A percentile compares a stretch with the other conserved stretches of the same genome.
Conservation (phyloP, 2,888 invertebrate genomes). For the Limnephilus auricula region DNA sequence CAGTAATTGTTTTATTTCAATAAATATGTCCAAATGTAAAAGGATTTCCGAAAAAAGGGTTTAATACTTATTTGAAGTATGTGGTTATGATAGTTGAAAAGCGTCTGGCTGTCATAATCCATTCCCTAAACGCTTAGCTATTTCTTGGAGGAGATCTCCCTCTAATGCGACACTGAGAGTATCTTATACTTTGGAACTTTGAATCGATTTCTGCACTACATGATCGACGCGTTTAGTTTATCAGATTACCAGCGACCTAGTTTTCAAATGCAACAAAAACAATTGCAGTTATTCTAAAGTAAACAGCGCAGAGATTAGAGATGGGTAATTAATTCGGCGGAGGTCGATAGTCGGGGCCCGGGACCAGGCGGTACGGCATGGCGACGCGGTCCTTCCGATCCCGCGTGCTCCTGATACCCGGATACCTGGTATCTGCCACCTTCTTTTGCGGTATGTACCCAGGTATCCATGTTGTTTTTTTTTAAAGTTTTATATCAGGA, state of each 20-base stretch:
- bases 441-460: too few species aligned
- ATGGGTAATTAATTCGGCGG: constrained; percentile 56
- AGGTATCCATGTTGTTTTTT: too few species aligned
- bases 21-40: too few species aligned
- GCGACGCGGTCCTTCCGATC: background rate
- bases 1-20: too few species aligned
- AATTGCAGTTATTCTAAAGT: background rate
- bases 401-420: background rate
- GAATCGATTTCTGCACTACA: background rate
- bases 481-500: too few species aligned
- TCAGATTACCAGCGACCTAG: background rate
- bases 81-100: background rate
- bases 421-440: background rate
- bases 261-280: background rate
- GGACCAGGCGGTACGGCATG: constrained; percentile 48
- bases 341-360: constrained; percentile 57
- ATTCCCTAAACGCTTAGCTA: background rate
- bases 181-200: background rate
- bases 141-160: background rate
- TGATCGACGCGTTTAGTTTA: background rate
- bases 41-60: too few species aligned
- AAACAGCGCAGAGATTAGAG: background rate
- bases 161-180: background rate
- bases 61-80: background rate
- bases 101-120: too few species aligned